Evolutionary conservation across 2,888 invertebrate species (phyloP).

Genomic region (Tetragonula carbonaria): DNA sequence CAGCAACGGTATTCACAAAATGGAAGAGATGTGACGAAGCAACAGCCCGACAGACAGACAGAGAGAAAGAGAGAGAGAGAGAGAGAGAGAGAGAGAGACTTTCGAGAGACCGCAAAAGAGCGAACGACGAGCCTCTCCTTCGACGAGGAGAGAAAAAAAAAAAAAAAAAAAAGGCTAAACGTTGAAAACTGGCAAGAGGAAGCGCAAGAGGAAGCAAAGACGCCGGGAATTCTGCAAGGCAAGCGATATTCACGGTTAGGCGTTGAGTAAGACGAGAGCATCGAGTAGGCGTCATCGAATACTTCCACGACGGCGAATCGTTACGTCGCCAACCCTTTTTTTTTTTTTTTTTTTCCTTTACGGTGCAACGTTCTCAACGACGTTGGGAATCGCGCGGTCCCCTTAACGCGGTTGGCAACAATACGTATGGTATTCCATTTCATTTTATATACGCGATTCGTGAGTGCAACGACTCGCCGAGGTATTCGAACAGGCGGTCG

Average conservation of each 20-base stretch:
- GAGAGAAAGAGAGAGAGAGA: too few species aligned
- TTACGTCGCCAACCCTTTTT: background rate
- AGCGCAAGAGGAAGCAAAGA: constrained; percentile 32
- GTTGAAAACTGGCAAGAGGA: constrained; percentile 6
- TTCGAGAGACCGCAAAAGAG: background rate
- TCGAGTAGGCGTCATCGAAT: constrained; percentile 43
- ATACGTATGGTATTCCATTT: too few species aligned
- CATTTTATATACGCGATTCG: too few species aligned
- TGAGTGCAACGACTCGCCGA: too few species aligned
- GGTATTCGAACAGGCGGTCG: too few species aligned
- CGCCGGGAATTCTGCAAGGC: constrained; percentile 62
- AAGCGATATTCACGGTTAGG: constrained; percentile 58
- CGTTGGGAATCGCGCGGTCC: constrained; percentile 5
- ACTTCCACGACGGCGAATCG: constrained; percentile 30
- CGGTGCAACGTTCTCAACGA: constrained; percentile 4
- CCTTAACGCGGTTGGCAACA: too few species aligned
- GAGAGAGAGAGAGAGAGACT: background rate
- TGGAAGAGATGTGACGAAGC: background rate
- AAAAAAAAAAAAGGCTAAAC: background rate
- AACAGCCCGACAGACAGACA: background rate
- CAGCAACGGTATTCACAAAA: background rate
- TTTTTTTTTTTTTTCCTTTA: too few species aligned
- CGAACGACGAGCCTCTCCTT: background rate
- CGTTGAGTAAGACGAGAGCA: constrained; percentile 24
- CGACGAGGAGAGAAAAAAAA: too few species aligned